These are phyloP conservation scores for Schizaphis graminum DNA, from an alignment of 2,888 invertebrate species.

Conservation along the genomic window DNA sequence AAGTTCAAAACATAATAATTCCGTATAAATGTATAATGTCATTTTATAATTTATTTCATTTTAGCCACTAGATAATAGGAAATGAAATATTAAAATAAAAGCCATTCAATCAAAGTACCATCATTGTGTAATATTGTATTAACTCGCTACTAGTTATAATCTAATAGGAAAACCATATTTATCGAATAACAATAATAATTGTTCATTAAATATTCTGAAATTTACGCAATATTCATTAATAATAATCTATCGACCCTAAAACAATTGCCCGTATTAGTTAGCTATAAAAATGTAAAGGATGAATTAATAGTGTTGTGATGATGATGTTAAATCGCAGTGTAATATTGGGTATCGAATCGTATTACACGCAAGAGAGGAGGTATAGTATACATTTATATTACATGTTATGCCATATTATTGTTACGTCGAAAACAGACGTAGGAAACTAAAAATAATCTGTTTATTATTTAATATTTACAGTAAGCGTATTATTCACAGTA, in stretches of 20 bases:
- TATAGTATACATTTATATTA: neutral
- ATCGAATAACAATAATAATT: neutral
- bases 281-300: neutral
- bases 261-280: neutral
- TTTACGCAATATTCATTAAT: neutral
- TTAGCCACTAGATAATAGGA: neutral
- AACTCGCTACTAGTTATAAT: neutral
- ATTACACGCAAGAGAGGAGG: neutral
- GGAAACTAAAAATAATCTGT: neutral
- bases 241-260: neutral
- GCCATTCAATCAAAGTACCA: neutral
- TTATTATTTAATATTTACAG: neutral
- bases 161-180: neutral
- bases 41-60: neutral
- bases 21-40: neutral
- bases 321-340: neutral
- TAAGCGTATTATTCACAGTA: neutral
- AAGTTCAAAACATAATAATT: neutral
- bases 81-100: neutral
- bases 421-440: neutral
- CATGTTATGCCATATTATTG: neutral
- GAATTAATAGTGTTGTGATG: neutral
- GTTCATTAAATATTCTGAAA: neutral
- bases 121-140: neutral
- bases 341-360: neutral